Evolutionary conservation across 2,888 invertebrate species (phyloP).

Genomic region (Scaptomyza caliginosa): DNA sequence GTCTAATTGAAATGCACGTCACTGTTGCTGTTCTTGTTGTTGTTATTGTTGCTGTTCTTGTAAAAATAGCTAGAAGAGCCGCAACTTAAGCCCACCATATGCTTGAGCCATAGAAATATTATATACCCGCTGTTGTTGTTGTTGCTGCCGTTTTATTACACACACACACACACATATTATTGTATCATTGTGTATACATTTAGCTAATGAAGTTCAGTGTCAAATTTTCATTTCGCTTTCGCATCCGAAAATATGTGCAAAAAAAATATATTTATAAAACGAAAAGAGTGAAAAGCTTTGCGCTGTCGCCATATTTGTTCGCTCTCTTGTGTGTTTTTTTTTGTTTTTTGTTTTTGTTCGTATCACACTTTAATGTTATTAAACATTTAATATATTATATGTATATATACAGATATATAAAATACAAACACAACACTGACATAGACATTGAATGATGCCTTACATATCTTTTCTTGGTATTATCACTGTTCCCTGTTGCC

Average conservation of each 20-base stretch:
- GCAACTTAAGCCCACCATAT: slow-evolving; percentile 50
- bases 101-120: slow-evolving; percentile 45
- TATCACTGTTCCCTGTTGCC: slow-evolving; percentile 15
- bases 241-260: slow-evolving; percentile 25
- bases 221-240: slow-evolving; percentile 69
- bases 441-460: neutral
- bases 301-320: slow-evolving; percentile 56
- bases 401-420: slow-evolving; percentile 5
- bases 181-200: neutral
- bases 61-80: slow-evolving; percentile 28
- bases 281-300: slow-evolving; percentile 55
- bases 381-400: slow-evolving; percentile 29
- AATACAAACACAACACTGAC: slow-evolving; percentile 16
- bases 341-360: slow-evolving; percentile 2
- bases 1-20: slow-evolving; percentile 40
- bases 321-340: neutral
- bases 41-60: slow-evolving; percentile 6
- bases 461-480: slow-evolving; percentile 23
- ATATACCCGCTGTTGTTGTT: slow-evolving; percentile 21
- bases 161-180: neutral
- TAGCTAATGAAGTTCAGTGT: slow-evolving; percentile 68
- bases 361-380: slow-evolving; percentile 27
- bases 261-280: neutral
- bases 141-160: slow-evolving; percentile 12
- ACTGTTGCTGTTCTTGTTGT: slow-evolving; percentile 34